Percentiles rank a stretch among this genome's conserved stretches.
Evolutionary conservation across 1,140 invertebrate genomes (phyloP).

Genomic region (Halesus radiatus): DNA sequence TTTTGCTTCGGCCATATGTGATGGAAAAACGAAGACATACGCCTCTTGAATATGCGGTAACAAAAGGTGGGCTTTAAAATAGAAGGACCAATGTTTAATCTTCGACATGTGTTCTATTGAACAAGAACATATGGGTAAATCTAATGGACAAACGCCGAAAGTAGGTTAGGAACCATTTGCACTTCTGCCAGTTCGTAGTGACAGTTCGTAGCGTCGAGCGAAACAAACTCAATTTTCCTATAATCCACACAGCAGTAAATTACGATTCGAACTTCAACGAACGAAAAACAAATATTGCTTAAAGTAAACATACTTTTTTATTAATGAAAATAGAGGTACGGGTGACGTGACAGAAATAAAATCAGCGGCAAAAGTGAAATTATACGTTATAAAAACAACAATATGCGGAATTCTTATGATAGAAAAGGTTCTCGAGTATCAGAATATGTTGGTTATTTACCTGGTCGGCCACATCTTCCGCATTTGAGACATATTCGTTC

Average conservation of each 20-base stretch:
- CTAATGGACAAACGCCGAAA: constrained; percentile 33
- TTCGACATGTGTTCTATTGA: constrained; percentile 8
- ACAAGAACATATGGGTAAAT: constrained; percentile 41
- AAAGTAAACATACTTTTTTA: constrained; percentile 46
- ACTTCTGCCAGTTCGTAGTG: constrained; percentile 19
- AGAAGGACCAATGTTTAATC: background rate
- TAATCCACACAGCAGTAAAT: background rate
- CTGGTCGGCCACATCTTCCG: constrained; percentile 95
- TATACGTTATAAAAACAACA: constrained; percentile 34
- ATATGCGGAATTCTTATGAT: background rate
- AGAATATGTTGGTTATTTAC: constrained; percentile 71
- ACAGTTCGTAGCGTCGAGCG: constrained; percentile 35
- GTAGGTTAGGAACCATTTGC: constrained; percentile 39
- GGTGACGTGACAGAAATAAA: constrained; percentile 68
- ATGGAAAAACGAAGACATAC: background rate
- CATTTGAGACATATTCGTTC: constrained; percentile 90
- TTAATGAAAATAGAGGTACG: constrained; percentile 51
- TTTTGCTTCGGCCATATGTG: constrained; percentile 19
- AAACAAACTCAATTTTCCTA: background rate
- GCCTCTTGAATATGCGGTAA: background rate
- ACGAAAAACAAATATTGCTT: constrained; percentile 1
- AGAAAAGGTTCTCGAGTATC: background rate
- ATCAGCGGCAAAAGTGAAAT: constrained; percentile 58
- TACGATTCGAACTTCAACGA: constrained; percentile 6
- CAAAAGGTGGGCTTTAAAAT: background rate